These are phyloP conservation scores for Orchesella cincta DNA, from an alignment of 1,140 invertebrate species.

Conservation along the genomic window DNA sequence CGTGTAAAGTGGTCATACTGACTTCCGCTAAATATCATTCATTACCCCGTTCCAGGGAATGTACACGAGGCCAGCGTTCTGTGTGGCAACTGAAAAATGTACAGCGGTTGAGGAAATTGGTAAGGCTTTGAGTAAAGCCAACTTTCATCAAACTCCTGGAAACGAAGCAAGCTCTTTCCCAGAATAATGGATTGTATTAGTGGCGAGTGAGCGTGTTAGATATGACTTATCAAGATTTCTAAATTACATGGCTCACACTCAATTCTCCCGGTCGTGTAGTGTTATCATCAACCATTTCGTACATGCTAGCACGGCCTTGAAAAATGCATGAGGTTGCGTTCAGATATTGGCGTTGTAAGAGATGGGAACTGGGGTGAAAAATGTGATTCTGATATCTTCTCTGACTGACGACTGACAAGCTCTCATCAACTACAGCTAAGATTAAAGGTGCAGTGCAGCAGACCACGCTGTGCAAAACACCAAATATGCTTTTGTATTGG, in stretches of 20 bases:
- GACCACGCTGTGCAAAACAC: not conserved
- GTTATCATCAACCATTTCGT: conserved; percentile 10
- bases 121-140: not conserved
- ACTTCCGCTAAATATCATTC: conserved; percentile 8
- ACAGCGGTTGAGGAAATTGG: no score
- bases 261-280: not conserved
- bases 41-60: not conserved
- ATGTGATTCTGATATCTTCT: conserved; percentile 3
- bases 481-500: no score
- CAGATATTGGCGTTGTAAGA: not conserved
- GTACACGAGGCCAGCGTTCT: no score
- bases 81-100: no score
- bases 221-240: conserved; percentile 10
- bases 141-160: conserved; percentile 9
- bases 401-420: conserved; percentile 4
- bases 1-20: not conserved
- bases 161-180: conserved; percentile 5
- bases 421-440: not conserved
- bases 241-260: conserved; percentile 21
- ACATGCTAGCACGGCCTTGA: not conserved
- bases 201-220: not conserved
- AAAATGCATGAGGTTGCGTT: not conserved
- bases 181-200: not conserved
- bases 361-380: not conserved
- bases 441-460: not conserved